Evolutionary conservation across 1,140 invertebrate species (phyloP), one percentile per base, ranked within the genome.

Genomic region (Globodera ellingtonae): DNA sequence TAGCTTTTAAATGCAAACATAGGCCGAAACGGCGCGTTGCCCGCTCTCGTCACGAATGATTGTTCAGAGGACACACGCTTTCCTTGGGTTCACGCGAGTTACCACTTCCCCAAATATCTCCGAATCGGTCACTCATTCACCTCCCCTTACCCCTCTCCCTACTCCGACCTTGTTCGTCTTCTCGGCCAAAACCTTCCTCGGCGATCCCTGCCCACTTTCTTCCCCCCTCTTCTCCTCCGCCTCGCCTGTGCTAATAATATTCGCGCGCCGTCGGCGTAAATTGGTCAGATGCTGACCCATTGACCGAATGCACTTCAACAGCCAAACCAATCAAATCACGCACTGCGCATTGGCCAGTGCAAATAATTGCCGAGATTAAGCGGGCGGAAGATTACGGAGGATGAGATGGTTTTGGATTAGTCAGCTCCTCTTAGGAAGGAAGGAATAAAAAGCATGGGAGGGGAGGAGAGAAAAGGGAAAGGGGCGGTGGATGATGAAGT

Each of bases 271-370:
- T 44, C 67, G 67, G 24, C 67, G 67, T 18, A 70, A 70, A 44
- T 70, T 70, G 67, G 35, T 70, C 67, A 70, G 24, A 47, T 70
- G 67, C 18, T 70, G 67, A 18, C 67, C 67, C 67, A 70, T 70
- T 70, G 67, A 35, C 56, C 56, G 56, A 62, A 62, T 18, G 56
- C 56, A 62, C 56, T 62, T 18, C 10, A 62, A 6, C 9, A 52
- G 52, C 52, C 52, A 52, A 13, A 62, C 35, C 35, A 35, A 13
- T 62, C 56, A 62, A 18, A 35, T 35, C 56, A 62, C 56, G 15
- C 56, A 62, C 10, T 62, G 10, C 18, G 56, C 56, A 62, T 62
- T 62, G 56, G 18, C 56, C 56, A 62, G 15, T 6, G 13, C 13
- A 62, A 62, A 52, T 52, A 52, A 62, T 62, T 62, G 56, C 15